Evolutionary conservation across 2,888 invertebrate species (phyloP).

Genomic region (Nasonia oneida): DNA sequence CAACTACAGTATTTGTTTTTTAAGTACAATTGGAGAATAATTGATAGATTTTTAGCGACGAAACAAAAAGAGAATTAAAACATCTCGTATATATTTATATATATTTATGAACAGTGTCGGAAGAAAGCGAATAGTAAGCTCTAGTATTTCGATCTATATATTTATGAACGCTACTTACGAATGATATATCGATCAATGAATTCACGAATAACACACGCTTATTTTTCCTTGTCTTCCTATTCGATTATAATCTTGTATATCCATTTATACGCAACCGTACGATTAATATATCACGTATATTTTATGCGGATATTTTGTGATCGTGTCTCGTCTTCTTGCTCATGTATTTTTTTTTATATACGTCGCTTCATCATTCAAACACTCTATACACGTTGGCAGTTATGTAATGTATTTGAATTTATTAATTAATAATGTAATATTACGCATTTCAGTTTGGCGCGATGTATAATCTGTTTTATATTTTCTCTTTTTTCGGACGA

Average conservation of each 20-base stretch:
- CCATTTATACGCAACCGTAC: slow-evolving; percentile 13
- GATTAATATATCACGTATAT: slow-evolving; percentile 44
- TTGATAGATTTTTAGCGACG: slow-evolving; percentile 19
- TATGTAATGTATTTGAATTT: slow-evolving; percentile 69
- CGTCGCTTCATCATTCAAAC: slow-evolving; percentile 62
- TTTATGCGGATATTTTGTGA: slow-evolving; percentile 49
- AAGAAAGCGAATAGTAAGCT: slow-evolving; percentile 56
- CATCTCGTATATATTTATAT: background rate
- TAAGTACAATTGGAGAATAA: slow-evolving; percentile 34
- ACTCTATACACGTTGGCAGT: slow-evolving; percentile 75
- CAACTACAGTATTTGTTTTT: slow-evolving; percentile 17
- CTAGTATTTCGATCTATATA: slow-evolving; percentile 30
- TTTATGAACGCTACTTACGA: slow-evolving; percentile 37
- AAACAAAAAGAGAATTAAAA: slow-evolving; percentile 4
- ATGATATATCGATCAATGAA: slow-evolving; percentile 41
- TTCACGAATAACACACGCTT: slow-evolving; percentile 41
- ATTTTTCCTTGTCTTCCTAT: slow-evolving; percentile 14
- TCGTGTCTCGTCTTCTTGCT: slow-evolving; percentile 35
- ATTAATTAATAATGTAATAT: slow-evolving; percentile 47
- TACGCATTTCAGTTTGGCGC: slow-evolving; percentile 40
- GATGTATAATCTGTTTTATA: slow-evolving; percentile 30
- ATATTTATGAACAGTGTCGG: slow-evolving; percentile 26
- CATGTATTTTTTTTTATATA: slow-evolving; percentile 19
- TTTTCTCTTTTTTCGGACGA: slow-evolving; percentile 18
- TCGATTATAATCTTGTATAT: slow-evolving; percentile 20